Evolutionary conservation across 2,888 invertebrate species (phyloP).

Genomic region (Amblyjoppa proteus): DNA sequence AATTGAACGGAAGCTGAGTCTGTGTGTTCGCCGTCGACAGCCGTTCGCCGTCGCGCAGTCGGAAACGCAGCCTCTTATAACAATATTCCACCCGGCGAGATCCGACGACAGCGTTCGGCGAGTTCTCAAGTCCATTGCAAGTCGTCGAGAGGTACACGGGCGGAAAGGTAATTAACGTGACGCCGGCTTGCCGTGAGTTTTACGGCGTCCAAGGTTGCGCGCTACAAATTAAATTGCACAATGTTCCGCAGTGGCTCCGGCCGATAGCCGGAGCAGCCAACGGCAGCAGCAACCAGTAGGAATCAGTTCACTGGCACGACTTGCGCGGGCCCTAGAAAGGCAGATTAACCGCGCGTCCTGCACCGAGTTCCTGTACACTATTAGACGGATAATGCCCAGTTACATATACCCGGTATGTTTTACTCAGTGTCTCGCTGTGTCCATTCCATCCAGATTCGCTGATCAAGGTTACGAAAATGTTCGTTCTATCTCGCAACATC

Average conservation of each 20-base stretch:
- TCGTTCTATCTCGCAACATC: conserved; percentile 24
- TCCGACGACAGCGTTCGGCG: conserved; percentile 30
- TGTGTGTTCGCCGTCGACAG: conserved; percentile 32
- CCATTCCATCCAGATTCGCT: conserved; percentile 9
- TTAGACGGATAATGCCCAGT: conserved; percentile 57
- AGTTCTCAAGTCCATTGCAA: conserved; percentile 41
- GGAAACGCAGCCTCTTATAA: conserved; percentile 30
- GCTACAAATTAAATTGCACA: conserved; percentile 78
- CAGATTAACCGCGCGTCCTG: conserved; percentile 69
- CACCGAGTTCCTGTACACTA: conserved; percentile 51
- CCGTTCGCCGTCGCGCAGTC: conserved; percentile 14
- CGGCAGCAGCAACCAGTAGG: conserved; percentile 60
- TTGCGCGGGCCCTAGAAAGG: conserved; percentile 66
- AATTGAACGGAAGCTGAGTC: not conserved
- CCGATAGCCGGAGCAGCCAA: conserved; percentile 17
- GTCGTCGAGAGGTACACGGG: conserved; percentile 48
- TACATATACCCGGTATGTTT: conserved; percentile 33
- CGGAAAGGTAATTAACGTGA: conserved; percentile 75
- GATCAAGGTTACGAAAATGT: conserved; percentile 62
- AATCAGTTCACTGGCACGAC: conserved; percentile 78
- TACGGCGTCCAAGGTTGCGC: conserved; percentile 76
- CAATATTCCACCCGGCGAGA: conserved; percentile 27
- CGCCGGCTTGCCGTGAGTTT: conserved; percentile 66
- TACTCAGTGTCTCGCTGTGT: conserved; percentile 38
- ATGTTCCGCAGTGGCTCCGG: conserved; percentile 64